Conservation (phyloP, 2,797 vertebrate genomes). For the Phrynocephalus vlangalii region DNA sequence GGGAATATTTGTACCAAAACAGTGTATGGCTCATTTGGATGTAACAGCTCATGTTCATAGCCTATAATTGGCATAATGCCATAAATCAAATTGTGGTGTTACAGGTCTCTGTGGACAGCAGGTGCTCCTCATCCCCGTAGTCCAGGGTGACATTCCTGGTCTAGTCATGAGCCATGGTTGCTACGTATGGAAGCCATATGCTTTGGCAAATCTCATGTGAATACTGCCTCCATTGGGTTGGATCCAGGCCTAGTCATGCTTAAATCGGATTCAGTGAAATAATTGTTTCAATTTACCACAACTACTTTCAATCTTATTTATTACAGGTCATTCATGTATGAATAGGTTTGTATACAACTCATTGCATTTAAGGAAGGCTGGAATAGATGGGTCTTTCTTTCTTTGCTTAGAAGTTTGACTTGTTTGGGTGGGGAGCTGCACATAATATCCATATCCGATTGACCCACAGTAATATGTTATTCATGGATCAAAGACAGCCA, state of each 20-base stretch:
- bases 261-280: background rate
- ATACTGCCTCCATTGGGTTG: too few species aligned
- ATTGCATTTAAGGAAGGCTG: background rate
- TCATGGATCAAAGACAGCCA: background rate
- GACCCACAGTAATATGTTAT: background rate
- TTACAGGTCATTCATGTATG: background rate
- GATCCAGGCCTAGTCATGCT: too few species aligned
- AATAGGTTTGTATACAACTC: background rate
- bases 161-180: too few species aligned
- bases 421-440: background rate
- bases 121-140: too few species aligned
- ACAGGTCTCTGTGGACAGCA: background rate
- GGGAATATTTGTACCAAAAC: background rate
- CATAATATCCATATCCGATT: background rate
- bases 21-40: background rate
- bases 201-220: too few species aligned
- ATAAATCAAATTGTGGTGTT: background rate
- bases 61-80: background rate
- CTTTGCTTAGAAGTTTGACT: background rate
- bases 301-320: background rate
- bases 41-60: background rate
- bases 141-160: too few species aligned
- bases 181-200: too few species aligned
- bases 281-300: background rate
- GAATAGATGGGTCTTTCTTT: too few species aligned